phyloP scores from a whole-genome alignment of 1,140 invertebrate genomes.

The Macrocentrus cingulum region DNA sequence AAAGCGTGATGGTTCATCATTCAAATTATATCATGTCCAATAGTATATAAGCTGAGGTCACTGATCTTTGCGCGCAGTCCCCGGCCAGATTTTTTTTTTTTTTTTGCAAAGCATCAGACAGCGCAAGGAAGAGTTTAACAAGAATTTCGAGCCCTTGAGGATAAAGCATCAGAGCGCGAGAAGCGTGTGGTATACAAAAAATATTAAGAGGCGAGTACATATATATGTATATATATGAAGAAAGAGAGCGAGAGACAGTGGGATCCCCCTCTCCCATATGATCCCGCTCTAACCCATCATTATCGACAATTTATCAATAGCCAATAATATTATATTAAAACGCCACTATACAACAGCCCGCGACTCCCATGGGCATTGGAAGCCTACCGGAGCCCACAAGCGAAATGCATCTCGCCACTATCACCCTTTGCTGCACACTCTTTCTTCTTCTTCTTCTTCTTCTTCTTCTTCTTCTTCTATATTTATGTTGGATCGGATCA shows the following conservation, averaged over 20 bases:
- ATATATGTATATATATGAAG: slow-evolving; percentile 6
- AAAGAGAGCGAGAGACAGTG: slow-evolving; percentile 8
- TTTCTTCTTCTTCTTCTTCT: slow-evolving; percentile 29
- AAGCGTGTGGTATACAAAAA: slow-evolving; percentile 1
- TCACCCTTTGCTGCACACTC: slow-evolving; percentile 7
- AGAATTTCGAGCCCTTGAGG: slow-evolving; percentile 24
- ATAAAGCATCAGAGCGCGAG: slow-evolving; percentile 11
- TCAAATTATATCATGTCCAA: too few species aligned
- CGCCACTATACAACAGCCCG: slow-evolving; percentile 34
- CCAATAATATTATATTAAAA: slow-evolving; percentile 63
- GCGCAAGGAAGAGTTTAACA: slow-evolving; percentile 25
- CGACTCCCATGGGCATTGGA: slow-evolving; percentile 20
- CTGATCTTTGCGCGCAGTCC: too few species aligned
- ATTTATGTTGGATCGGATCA: slow-evolving; percentile 51
- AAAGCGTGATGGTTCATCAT: too few species aligned
- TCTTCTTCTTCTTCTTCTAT: slow-evolving; percentile 26
- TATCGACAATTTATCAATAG: slow-evolving; percentile 63
- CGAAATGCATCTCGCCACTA: slow-evolving; percentile 25
- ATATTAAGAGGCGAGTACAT: slow-evolving; percentile 3
- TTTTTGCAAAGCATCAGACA: not conserved
- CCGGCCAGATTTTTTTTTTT: too few species aligned
- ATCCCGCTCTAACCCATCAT: slow-evolving; percentile 52
- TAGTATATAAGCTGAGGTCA: too few species aligned
- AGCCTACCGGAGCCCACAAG: slow-evolving; percentile 31
- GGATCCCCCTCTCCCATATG: not conserved